Base-by-base conservation (phyloP, 35 echinoderm and acorn worm genomes). In the Lytechinus pictus region DNA sequence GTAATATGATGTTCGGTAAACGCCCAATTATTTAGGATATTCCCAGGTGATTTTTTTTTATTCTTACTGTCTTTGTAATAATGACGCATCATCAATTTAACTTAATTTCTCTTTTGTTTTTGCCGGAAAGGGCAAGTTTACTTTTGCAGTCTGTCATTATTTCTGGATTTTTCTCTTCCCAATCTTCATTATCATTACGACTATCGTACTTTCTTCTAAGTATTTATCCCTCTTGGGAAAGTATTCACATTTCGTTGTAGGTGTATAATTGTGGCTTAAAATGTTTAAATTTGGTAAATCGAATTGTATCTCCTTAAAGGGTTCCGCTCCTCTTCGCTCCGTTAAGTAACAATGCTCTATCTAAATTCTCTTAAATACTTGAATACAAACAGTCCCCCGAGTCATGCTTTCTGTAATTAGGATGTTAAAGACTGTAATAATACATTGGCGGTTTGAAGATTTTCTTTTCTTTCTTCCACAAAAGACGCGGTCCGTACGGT, bases 401-500 rank as follows among this genome's bases (percentile, higher is more conserved):
- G 66, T 79, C 66, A 24, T 79, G 66, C 66, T 79, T 79, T 79
- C 66, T 79, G 66, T 79, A 79, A 79, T 79, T 79, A 79, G 66
- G 66, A 79, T 8, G 66, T 79, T 79, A 79, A 79, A 79, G 66
- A 79, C 5, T 79, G 66, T 79, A 79, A 79, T 79, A 79, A 79
- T 79, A 79, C 66, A 79, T 19, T 7, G 66, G 66, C 66, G 66
- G 66, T 27, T 24, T 24, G 21, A 24, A 79, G 66, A 24, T 24
- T 79, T 24, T 79, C n/a, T 79, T 58, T 79, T 24, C n/a, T 79
- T 79, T 79, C 66, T 27, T 79, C 16, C 66, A 79, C 66, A 79
- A 79, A 79, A 4, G 66, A 24, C 66, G 66, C 66, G 19, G 21
- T 79, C 66, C 66, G 66, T n/a, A 24, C 66, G 66, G 66, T 79